Base-by-base conservation (phyloP, 2,113 vertebrate species). In the Hyperoodon ampullatus region DNA sequence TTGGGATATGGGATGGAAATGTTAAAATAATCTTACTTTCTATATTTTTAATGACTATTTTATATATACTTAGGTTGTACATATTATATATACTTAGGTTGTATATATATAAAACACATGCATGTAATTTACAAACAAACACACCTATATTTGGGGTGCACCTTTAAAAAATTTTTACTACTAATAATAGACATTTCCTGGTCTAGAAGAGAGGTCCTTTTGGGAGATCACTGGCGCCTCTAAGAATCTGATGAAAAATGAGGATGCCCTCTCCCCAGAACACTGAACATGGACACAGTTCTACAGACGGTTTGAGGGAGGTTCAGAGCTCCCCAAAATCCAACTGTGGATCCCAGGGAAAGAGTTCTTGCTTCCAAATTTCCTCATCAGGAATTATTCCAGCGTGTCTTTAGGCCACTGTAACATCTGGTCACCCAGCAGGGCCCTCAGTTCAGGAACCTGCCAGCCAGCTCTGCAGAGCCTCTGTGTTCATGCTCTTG, bases 391-490 rank as follows among this genome's bases (percentile, higher is more conserved):
- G 21, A 61, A 50, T 60, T 50, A 82, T 35, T 88, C n/a, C 42
- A 84, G 75, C 11, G 30, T 10, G 9, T 58, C 63, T 93, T 60
- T 33, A 68, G 82, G 55, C 33, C 5, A 42, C 33, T 60, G 23
- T 28, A 24, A 28, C 5, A 26, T 61, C 44, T 61, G 55, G 14
- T 74, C 65, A 33, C 18, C 8, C 44, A 53, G 8, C 7, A 66
- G 23, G 19, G 2, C n/a, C 61, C 47, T 87, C 23, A 18, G 15
- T 44, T 80, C 18, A 81, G 50, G 61, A 70, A 19, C 11, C 16
- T 42, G 77, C 18, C 4, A 6, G 13, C 35, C 4, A 3, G 18
- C 21, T 12, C 16, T 11, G 8, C 0, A 16, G 5, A 50, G 2
- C 4, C 14, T 35, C 47, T 4, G 28, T 13, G 14, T 15, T 35